Base-by-base conservation (phyloP, 2,888 invertebrate species). In the Quadroppia sp. region DNA sequence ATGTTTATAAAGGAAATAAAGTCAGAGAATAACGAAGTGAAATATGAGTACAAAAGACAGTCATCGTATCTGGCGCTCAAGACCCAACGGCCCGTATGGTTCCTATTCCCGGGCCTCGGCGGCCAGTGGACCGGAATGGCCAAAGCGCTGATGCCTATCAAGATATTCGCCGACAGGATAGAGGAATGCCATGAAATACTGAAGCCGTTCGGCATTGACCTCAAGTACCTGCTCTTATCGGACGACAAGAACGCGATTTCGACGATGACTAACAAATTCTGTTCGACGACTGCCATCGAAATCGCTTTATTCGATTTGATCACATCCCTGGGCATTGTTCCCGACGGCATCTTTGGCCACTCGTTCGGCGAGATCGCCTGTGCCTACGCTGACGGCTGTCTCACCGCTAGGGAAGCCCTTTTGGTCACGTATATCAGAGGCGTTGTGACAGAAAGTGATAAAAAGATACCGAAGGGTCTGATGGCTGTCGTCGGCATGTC, bases 141-240 rank as follows among this genome's bases (percentile, higher is more conserved):
- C 7, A 53, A 53, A 25, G 53, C 53, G 6, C 25, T 53, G 53
- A 53, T 53, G 53, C 53, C 53, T 1, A 53, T 53, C 13, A 23
- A 53, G 53, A 97, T 97, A 17, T 90, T 92, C 53, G 97, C 98
- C 84, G 97, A 96, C 96, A 87, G 9, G 42, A 75, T 53, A 13
- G 53, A 53, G 53, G 9, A 53, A 25, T 53, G 53, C 11, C 25
- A 53, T 53, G 9, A 53, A 53, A 25, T 53, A 25, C 53, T 53
- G 9, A 25, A 23, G 25, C 53, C 53, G 6, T 53, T 6, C 9
- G 53, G 25, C 7, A 25, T 53, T 11, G 53, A 53, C 53, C 25
- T 53, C 1, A 53, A 53, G 25, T 25, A 53, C 25, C 15, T 53
- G 53, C 15, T 53, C 1, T 11, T 53, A 25, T 53, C 53, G 1